Evolutionary conservation across 2,888 invertebrate genomes (phyloP).

Genomic region (Eudemis profundana): DNA sequence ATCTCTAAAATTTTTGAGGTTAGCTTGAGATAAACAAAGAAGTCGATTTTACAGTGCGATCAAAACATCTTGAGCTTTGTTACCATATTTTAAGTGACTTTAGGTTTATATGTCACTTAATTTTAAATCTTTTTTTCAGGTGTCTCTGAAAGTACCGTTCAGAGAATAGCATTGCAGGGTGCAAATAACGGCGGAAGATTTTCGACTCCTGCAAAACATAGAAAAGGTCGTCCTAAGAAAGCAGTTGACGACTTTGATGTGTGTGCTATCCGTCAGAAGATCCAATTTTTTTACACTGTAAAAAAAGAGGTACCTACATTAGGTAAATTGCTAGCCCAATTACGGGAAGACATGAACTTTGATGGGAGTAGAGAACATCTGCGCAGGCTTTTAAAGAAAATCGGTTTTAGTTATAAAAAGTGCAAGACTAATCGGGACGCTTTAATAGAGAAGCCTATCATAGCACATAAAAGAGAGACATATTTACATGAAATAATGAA

Average conservation of each 20-base stretch:
- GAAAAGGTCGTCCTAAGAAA: slow-evolving; percentile 42
- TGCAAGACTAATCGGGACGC: slow-evolving; percentile 36
- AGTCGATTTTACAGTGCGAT: too few species aligned
- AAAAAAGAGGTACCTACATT: slow-evolving; percentile 42
- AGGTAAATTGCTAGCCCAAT: too few species aligned
- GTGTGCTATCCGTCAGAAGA: slow-evolving; percentile 43
- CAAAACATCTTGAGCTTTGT: too few species aligned
- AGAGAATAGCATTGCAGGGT: slow-evolving; percentile 25
- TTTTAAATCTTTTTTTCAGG: too few species aligned
- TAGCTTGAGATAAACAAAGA: too few species aligned
- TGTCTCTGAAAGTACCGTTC: slow-evolving; percentile 28
- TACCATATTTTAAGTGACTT: too few species aligned
- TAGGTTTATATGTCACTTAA: too few species aligned
- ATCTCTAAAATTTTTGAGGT: too few species aligned
- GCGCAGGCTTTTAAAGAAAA: slow-evolving; percentile 32
- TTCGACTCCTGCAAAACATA: slow-evolving; percentile 41
- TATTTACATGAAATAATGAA: slow-evolving; percentile 44
- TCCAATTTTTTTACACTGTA: slow-evolving; percentile 44
- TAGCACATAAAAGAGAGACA: slow-evolving; percentile 44
- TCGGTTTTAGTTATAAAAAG: slow-evolving; percentile 44
- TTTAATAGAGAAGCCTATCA: slow-evolving; percentile 42
- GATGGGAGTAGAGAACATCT: slow-evolving; percentile 29
- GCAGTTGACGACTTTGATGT: slow-evolving; percentile 44
- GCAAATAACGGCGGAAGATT: slow-evolving; percentile 28
- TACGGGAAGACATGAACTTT: slow-evolving; percentile 1